Conservation (phyloP, 2,113 vertebrate genomes). For the Cyanoramphus novaezelandiae region DNA sequence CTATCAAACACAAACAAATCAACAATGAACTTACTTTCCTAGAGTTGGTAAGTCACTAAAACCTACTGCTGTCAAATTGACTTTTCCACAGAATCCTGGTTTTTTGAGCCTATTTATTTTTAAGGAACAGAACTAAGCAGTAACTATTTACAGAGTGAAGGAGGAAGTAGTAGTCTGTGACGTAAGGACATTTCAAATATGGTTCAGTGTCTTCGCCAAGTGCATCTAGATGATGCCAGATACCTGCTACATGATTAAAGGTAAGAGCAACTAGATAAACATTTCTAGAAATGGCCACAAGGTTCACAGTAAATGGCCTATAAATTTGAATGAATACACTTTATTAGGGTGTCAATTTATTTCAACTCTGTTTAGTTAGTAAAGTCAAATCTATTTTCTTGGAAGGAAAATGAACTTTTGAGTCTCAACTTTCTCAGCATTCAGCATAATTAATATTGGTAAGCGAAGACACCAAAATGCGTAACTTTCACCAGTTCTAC, state of each 20-base stretch:
- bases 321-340: neutral
- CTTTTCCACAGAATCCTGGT: neutral
- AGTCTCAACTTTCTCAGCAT: neutral
- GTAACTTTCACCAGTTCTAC: neutral
- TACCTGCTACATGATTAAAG: neutral
- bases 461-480: neutral
- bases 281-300: neutral
- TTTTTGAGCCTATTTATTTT: neutral
- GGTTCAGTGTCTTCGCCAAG: neutral
- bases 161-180: neutral
- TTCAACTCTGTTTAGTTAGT: neutral
- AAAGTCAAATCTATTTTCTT: neutral
- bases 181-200: neutral
- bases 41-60: neutral
- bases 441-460: neutral
- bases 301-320: neutral
- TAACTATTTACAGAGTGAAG: neutral
- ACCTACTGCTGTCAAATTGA: neutral
- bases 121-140: neutral
- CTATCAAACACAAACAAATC: constrained; percentile 72
- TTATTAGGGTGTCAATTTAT: neutral
- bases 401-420: neutral
- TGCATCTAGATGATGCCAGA: neutral
- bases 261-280: neutral
- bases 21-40: neutral